These are phyloP conservation scores for Oreochromis mossambicus DNA, from an alignment of 2,797 vertebrate genomes.

Conservation along the genomic window DNA sequence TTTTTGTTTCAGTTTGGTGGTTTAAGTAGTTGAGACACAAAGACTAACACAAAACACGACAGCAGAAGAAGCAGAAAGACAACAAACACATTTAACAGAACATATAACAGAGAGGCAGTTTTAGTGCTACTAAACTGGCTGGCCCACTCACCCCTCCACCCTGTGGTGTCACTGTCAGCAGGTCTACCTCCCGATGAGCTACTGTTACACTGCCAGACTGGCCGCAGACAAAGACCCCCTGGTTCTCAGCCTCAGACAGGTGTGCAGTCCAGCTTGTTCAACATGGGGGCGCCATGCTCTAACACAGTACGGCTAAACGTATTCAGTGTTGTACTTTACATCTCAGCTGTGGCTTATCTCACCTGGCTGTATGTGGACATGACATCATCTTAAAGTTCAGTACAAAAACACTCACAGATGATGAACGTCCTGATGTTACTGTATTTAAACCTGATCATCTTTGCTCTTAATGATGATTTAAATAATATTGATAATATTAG, in stretches of 20 bases:
- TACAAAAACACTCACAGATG: accelerated
- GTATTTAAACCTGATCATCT: not conserved
- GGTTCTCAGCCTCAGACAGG: slow-evolving; percentile 67
- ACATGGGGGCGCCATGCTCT: slow-evolving; percentile 10
- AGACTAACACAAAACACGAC: not conserved
- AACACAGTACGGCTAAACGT: not conserved
- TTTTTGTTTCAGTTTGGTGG: accelerated
- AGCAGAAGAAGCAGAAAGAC: not conserved
- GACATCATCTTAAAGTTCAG: not conserved
- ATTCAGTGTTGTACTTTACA: not conserved
- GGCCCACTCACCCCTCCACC: slow-evolving; percentile 88
- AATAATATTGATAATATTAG: accelerated
- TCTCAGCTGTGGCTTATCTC: not conserved
- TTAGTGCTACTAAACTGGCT: slow-evolving; percentile 54
- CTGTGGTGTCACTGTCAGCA: slow-evolving; percentile 85
- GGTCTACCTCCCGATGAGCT: slow-evolving; percentile 96
- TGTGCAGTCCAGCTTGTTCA: slow-evolving; percentile 34
- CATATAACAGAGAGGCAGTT: not conserved
- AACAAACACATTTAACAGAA: not conserved
- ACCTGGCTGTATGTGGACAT: not conserved
- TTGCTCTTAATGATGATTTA: not conserved
- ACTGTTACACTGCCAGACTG: slow-evolving; percentile 86
- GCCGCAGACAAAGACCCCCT: slow-evolving; percentile 82
- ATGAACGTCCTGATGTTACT: not conserved
- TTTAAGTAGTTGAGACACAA: not conserved